Percentiles rank a stretch among this genome's conserved stretches.
Conservation (phyloP, 2,797 vertebrate genomes). For the Molothrus ater region DNA sequence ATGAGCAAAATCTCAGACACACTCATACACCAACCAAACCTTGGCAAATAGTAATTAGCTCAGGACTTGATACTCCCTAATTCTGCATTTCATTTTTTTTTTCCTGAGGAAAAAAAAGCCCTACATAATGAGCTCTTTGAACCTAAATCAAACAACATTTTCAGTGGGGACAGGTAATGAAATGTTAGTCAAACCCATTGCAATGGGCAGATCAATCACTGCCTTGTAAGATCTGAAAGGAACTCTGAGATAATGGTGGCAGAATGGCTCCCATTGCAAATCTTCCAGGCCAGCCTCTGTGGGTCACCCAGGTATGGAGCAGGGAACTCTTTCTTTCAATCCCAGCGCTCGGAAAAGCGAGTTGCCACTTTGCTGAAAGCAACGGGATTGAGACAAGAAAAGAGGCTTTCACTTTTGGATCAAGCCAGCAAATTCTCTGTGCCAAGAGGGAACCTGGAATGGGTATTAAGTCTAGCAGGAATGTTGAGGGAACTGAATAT, state of each 20-base stretch:
- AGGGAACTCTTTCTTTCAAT: background rate
- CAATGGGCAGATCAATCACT: constrained; percentile 45
- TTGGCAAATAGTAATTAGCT: constrained; percentile 60
- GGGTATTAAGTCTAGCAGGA: constrained; percentile 49
- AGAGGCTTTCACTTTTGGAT: constrained; percentile 48
- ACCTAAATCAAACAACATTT: constrained; percentile 66
- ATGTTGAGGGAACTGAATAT: constrained; percentile 23
- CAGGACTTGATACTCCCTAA: constrained; percentile 31
- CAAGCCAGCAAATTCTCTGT: constrained; percentile 39
- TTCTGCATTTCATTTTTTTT: constrained; percentile 30
- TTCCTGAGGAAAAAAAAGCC: background rate
- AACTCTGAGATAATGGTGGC: background rate
- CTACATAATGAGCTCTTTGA: constrained; percentile 64
- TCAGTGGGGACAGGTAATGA: constrained; percentile 60
- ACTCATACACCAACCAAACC: constrained; percentile 24
- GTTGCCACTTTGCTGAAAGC: constrained; percentile 35
- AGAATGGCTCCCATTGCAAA: background rate
- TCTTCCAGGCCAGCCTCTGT: background rate
- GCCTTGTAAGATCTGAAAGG: constrained; percentile 41
- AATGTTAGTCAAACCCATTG: constrained; percentile 45
- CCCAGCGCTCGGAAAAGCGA: background rate
- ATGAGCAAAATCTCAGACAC: constrained; percentile 53
- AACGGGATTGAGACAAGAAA: constrained; percentile 28
- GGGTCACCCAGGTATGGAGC: background rate
- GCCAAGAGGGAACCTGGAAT: constrained; percentile 58